phyloP scores from a whole-genome alignment of 2,797 vertebrate species.

The Alexandromys oeconomus region DNA sequence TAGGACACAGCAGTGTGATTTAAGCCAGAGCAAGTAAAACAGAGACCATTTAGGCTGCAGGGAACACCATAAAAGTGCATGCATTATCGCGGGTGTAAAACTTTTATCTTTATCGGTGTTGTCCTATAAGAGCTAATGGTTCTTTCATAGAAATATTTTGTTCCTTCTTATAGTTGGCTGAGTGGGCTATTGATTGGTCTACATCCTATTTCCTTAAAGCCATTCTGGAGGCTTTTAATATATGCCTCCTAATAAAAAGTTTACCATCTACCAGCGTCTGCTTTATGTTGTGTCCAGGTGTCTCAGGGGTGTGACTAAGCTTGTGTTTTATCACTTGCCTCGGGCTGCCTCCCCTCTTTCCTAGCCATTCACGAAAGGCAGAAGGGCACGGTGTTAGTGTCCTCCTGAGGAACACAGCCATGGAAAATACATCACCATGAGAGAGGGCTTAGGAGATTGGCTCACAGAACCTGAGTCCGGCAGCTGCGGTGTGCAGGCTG shows the following conservation, averaged over 20 bases:
- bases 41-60: conserved; percentile 37
- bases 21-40: conserved; percentile 47
- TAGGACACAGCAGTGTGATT: conserved; percentile 14
- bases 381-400: not conserved
- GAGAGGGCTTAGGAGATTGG: not conserved
- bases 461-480: not conserved
- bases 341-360: not conserved
- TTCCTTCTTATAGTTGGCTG: not conserved
- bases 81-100: conserved; percentile 45
- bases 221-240: conserved; percentile 40
- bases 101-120: conserved; percentile 54
- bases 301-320: conserved; percentile 28
- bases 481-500: not conserved
- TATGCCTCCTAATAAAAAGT: conserved; percentile 32
- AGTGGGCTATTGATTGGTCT: conserved; percentile 51
- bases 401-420: not conserved
- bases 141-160: conserved; percentile 49
- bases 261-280: conserved; percentile 13
- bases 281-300: not conserved
- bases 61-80: conserved; percentile 29
- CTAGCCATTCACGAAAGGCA: conserved; percentile 7
- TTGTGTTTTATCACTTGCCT: not conserved
- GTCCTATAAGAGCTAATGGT: conserved; percentile 43
- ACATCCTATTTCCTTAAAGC: conserved; percentile 57
- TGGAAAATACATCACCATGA: not conserved